Evolutionary conservation across 30 jellyfish, hydroid and myxozoan genomes (phyloP).

Genomic region (Rhopilema esculentum): DNA sequence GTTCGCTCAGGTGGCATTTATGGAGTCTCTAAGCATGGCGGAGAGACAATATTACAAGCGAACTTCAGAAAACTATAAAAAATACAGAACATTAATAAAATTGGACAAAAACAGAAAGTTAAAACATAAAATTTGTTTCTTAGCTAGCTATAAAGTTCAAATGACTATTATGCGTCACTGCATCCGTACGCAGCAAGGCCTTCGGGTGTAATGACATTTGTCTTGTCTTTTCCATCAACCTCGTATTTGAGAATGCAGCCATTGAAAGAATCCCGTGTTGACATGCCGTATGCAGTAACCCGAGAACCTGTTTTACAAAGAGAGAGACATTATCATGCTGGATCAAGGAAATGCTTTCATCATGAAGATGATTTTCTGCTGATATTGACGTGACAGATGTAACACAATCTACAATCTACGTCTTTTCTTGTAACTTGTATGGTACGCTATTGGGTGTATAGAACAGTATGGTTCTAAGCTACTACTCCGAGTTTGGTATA

Average conservation of each 20-base stretch:
- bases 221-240: conserved; percentile 9
- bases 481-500: too few species aligned
- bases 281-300: not conserved
- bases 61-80: too few species aligned
- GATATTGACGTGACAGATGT: too few species aligned
- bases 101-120: not conserved
- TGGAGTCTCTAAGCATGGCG: too few species aligned
- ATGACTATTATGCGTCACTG: not conserved
- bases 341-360: not conserved
- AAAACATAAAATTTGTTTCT: not conserved
- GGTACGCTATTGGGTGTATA: too few species aligned
- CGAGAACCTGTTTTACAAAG: not conserved
- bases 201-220: not conserved
- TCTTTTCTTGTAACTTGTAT: too few species aligned
- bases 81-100: not conserved
- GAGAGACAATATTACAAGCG: too few species aligned
- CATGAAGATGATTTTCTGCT: too few species aligned
- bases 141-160: not conserved
- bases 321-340: not conserved
- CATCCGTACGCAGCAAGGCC: conserved; percentile 4
- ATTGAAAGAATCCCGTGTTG: not conserved
- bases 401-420: too few species aligned
- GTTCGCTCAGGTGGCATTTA: too few species aligned
- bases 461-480: too few species aligned
- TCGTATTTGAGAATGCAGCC: conserved; percentile 14